A percentile compares a stretch with the other conserved stretches of the same genome.
Evolutionary conservation across 2,113 vertebrate species (phyloP).

Genomic region (Laticauda laticaudata): DNA sequence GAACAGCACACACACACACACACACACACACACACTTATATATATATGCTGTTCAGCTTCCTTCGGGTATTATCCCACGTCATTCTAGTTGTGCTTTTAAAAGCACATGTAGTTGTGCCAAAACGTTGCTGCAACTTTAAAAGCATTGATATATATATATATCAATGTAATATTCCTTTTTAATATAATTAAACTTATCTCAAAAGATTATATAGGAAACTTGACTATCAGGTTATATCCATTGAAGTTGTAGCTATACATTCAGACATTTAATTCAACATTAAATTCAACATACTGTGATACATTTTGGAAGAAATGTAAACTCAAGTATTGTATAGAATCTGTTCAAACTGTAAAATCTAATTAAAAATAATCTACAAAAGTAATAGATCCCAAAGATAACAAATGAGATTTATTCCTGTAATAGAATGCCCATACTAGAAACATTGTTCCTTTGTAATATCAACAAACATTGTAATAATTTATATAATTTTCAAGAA

Average conservation of each 20-base stretch:
- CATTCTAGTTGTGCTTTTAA: too few species aligned
- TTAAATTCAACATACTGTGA: neutral
- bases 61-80: too few species aligned
- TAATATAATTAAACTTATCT: neutral
- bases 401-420: neutral
- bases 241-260: neutral
- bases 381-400: neutral
- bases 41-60: too few species aligned
- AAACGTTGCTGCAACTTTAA: too few species aligned
- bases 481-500: neutral
- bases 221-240: neutral
- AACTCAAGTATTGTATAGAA: neutral
- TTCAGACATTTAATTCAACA: neutral
- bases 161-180: neutral
- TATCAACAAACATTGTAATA: neutral
- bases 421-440: neutral
- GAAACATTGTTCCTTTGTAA: neutral
- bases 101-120: too few species aligned
- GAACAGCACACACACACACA: too few species aligned
- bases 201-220: neutral
- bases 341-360: neutral
- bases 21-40: too few species aligned
- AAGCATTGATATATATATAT: too few species aligned
- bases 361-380: neutral
- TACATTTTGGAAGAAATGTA: neutral